Percentiles rank a stretch among this genome's conserved stretches.
phyloP scores from a whole-genome alignment of 1,140 invertebrate species.

The Drosophila willistoni region DNA sequence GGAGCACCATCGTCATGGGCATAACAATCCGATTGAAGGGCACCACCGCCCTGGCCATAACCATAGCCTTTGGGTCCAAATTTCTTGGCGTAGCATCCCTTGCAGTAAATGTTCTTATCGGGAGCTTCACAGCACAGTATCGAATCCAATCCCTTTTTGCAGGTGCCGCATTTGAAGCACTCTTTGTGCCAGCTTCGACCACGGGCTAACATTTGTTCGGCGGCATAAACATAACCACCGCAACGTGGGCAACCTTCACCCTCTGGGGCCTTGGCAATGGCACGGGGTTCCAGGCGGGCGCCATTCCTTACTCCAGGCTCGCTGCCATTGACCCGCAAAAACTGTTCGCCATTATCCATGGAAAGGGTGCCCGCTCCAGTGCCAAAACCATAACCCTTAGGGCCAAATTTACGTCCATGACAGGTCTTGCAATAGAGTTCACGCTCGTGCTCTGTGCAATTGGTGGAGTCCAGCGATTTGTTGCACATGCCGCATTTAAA shows the following conservation, averaged over 20 bases:
- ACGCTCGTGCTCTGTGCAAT: conserved; percentile 97
- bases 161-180: conserved; percentile 97
- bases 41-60: conserved; percentile 95
- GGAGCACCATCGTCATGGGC: conserved; percentile 74
- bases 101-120: conserved; percentile 98
- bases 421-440: conserved; percentile 98
- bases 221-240: conserved; percentile 95
- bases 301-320: conserved; percentile 64
- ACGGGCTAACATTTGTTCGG: conserved; percentile 96
- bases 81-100: conserved; percentile 97
- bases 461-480: conserved; percentile 99
- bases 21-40: conserved; percentile 90
- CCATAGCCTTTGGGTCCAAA: conserved; percentile 97
- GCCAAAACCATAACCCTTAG: conserved; percentile 99
- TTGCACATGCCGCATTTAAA: conserved; percentile 99
- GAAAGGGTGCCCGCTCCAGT: conserved; percentile 98
- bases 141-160: conserved; percentile 97
- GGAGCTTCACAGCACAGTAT: conserved; percentile 97
- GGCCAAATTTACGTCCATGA: conserved; percentile 97
- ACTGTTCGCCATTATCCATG: conserved; percentile 96
- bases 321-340: conserved; percentile 84
- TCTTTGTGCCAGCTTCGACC: conserved; percentile 97
- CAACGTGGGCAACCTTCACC: conserved; percentile 95
- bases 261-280: conserved; percentile 92
- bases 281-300: conserved; percentile 86